Base-by-base conservation (phyloP, 1,140 invertebrate genomes). In the Hyles vespertilio region DNA sequence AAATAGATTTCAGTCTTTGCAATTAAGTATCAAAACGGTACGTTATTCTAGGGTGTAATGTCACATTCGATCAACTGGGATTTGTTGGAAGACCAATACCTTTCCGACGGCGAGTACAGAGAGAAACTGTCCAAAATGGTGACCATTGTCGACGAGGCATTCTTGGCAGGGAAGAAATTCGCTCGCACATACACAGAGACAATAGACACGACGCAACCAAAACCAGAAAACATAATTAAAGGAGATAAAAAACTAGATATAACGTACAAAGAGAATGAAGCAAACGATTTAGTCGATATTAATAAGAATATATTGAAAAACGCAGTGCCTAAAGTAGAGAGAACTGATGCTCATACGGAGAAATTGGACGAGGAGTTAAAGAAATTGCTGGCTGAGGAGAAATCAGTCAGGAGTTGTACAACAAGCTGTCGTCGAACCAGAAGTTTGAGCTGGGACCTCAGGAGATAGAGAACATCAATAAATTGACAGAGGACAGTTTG, bases 51-150 rank as follows among this genome's bases (percentile, higher is more conserved):
- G 94, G 98, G 98, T 54, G 97, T 98, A 7, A 95, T 99, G 93
- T 96, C 96, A 77, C 93, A 94, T 66, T 96, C 97, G 3, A 97
- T 99, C 67, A 95, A 98, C 77, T 99, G 98, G 98, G 92, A 96
- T 61, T 90, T 97, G 62, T 85, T 99, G 57, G 94, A 98, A 89
- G 91, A 93, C 32, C 97, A 99, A 85, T 98, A 97, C 89, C 93
- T 94, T 76, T 93, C 94, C n/a, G 94, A 98, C 87, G 91, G 93
- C 57, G 88, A 92, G 32, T 98, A 95, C 76, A 91, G 94, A 72
- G 93, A 97, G 70, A 95, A 97, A 79, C 90, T 98, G 1, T 93
- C 93, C 2, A 96, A 97, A 89, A 94, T 97, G 92, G 91, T 94
- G 2, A 93, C 92, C 60, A 90, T 92, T 50, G 87, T 94, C 12